phyloP scores from a whole-genome alignment of 2,797 vertebrate species.

The Melanotaenia trifasciata region DNA sequence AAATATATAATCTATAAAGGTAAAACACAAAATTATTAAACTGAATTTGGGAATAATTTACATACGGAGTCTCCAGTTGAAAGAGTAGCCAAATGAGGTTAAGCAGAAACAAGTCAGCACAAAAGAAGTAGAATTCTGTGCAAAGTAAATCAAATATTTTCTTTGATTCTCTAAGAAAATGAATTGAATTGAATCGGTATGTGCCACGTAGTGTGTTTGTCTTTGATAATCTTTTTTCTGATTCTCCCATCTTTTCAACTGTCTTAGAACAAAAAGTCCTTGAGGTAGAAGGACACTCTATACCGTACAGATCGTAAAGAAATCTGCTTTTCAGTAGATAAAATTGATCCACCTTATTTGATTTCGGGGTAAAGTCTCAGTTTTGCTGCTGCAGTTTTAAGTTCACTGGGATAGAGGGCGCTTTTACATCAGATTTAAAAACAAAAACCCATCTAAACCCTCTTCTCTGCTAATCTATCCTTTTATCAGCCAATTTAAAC shows the following conservation, averaged over 20 bases:
- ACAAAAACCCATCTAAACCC: background rate
- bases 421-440: conserved; percentile 56
- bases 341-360: conserved; percentile 1
- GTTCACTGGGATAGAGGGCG: conserved; percentile 55
- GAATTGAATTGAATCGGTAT: background rate
- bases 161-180: too few species aligned
- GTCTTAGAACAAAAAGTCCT: background rate
- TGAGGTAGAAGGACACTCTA: background rate
- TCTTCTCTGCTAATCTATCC: background rate
- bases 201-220: background rate
- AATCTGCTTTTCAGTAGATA: background rate
- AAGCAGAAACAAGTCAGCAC: background rate
- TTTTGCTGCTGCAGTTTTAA: conserved; percentile 39
- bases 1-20: background rate
- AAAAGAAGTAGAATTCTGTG: background rate
- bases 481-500: conserved; percentile 23
- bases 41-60: conserved; percentile 16
- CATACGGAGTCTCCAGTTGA: background rate
- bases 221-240: background rate
- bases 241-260: background rate
- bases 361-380: background rate
- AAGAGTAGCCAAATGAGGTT: background rate
- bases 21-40: background rate
- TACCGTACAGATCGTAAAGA: background rate
- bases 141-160: background rate